These are phyloP conservation scores for Ctenomys sociabilis DNA, from an alignment of 2,113 vertebrate species.

Conservation along the genomic window DNA sequence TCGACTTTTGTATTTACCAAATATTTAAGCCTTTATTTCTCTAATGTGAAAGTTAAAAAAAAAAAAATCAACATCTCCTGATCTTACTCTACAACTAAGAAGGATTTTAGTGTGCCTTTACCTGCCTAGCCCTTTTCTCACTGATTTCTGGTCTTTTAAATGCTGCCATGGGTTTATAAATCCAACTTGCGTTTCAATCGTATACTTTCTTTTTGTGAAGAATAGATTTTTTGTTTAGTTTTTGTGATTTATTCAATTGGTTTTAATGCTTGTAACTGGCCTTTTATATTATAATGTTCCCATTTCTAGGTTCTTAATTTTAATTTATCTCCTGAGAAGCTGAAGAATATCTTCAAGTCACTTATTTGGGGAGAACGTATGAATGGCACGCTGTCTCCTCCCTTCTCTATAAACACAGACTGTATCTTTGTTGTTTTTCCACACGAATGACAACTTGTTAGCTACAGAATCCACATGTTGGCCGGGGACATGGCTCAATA, in stretches of 20 bases:
- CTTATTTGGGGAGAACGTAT: constrained; percentile 50
- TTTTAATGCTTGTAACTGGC: constrained; percentile 41
- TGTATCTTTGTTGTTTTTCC: constrained; percentile 46
- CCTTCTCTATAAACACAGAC: constrained; percentile 41
- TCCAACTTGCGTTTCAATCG: constrained; percentile 47
- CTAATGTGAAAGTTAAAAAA: constrained; percentile 30
- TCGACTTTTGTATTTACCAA: constrained; percentile 28
- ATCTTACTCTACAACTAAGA: neutral
- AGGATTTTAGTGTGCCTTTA: neutral
- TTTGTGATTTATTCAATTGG: constrained; percentile 27
- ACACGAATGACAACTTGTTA: neutral
- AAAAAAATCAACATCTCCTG: neutral
- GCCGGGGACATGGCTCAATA: no score
- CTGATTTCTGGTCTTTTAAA: constrained; percentile 46
- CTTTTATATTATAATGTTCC: constrained; percentile 54
- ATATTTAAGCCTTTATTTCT: constrained; percentile 43
- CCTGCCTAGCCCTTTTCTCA: neutral
- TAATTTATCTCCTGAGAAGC: constrained; percentile 59
- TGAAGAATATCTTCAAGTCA: constrained; percentile 56
- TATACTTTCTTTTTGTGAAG: neutral
- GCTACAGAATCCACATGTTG: neutral
- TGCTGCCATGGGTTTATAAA: constrained; percentile 21
- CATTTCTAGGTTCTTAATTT: constrained; percentile 67
- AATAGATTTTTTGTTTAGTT: constrained; percentile 31
- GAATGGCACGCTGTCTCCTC: constrained; percentile 17